A percentile compares a stretch with the other conserved stretches of the same genome.
Conservation (phyloP, 1,140 invertebrate genomes). For the Laodelphax striatellus region DNA sequence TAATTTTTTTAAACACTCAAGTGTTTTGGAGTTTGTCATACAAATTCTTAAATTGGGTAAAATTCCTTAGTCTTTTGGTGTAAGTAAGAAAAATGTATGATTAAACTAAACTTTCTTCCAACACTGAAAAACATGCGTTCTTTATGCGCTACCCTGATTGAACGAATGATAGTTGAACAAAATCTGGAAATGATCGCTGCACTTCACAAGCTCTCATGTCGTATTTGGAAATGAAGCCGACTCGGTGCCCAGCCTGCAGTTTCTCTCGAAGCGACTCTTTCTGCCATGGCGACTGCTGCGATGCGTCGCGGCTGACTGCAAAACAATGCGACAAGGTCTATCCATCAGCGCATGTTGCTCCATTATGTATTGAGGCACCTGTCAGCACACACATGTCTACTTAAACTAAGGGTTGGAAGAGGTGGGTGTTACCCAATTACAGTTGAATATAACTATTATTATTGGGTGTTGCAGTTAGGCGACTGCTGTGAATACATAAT, state of each 20-base stretch:
- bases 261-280: constrained; percentile 75
- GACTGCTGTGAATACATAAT: no score
- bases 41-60: no score
- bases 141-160: no score
- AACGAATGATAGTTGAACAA: no score
- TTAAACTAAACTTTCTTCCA: background rate
- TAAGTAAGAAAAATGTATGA: no score
- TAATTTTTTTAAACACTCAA: no score
- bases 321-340: constrained; percentile 69
- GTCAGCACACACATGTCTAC: background rate
- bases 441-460: background rate
- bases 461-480: background rate
- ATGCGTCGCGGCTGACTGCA: constrained; percentile 88
- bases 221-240: constrained; percentile 94
- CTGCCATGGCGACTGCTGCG: constrained; percentile 74
- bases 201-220: constrained; percentile 55
- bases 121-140: background rate
- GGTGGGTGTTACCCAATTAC: no score
- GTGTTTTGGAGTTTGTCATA: no score
- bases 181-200: no score
- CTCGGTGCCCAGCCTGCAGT: constrained; percentile 72
- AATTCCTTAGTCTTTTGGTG: no score
- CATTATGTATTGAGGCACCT: constrained; percentile 79
- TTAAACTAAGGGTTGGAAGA: no score
- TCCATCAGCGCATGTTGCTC: constrained; percentile 56